Evolutionary conservation across 2,113 vertebrate species (phyloP).

Genomic region (Bos taurus): ARS-UCD2.0 NC_037334.1:83614501-83615000

Average conservation of each 20-base stretch:
- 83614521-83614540: slow-evolving; percentile 53
- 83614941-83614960: slow-evolving; percentile 38
- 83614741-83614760: background rate
- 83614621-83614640: slow-evolving; percentile 36
- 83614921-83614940: slow-evolving; percentile 58
- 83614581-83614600: slow-evolving; percentile 52
- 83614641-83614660: background rate
- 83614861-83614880: slow-evolving; percentile 44
- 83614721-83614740: slow-evolving; percentile 15
- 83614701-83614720: background rate
- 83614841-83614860: slow-evolving; percentile 34
- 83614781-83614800: background rate
- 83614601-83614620: slow-evolving; percentile 48
- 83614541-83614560: slow-evolving; percentile 37
- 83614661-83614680: slow-evolving; percentile 22
- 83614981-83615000: slow-evolving; percentile 52
- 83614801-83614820: background rate
- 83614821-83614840: slow-evolving; percentile 41
- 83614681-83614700: background rate
- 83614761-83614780: slow-evolving; percentile 15
- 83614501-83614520: slow-evolving; percentile 49
- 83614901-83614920: slow-evolving; percentile 68
- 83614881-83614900: background rate
- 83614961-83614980: slow-evolving; percentile 35
- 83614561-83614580: slow-evolving; percentile 16